Evolutionary conservation across 2,113 vertebrate genomes (phyloP).

Genomic region (Colaptes auratus): DNA sequence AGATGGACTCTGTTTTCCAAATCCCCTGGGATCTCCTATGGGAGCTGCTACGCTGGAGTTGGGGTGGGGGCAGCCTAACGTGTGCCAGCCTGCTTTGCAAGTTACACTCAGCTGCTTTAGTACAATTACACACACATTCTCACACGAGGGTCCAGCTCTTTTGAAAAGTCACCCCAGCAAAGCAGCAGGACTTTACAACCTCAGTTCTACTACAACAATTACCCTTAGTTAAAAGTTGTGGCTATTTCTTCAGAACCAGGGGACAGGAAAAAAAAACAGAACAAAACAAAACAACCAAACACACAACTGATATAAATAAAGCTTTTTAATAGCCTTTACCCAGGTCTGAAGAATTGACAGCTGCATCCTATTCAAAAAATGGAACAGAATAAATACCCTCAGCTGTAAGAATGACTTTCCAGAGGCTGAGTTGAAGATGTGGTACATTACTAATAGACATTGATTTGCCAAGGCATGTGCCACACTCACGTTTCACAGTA

Average conservation of each 20-base stretch:
- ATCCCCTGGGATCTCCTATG: not conserved
- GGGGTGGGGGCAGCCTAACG: accelerated
- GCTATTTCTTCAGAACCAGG: slow-evolving; percentile 7
- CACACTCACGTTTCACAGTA: not conserved
- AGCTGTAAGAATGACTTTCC: not conserved
- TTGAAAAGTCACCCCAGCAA: not conserved
- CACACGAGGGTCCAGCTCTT: not conserved
- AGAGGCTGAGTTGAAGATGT: not conserved
- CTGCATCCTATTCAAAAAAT: slow-evolving; percentile 59
- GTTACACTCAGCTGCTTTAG: not conserved
- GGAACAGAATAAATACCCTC: slow-evolving; percentile 37
- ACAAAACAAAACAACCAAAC: too few relatives aligned
- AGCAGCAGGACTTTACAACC: not conserved
- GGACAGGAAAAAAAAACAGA: not conserved
- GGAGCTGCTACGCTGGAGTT: not conserved
- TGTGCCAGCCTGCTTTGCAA: not conserved
- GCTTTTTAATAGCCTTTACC: slow-evolving; percentile 27
- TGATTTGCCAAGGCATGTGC: slow-evolving; percentile 6
- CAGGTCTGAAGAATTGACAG: slow-evolving; percentile 63
- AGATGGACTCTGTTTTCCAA: accelerated
- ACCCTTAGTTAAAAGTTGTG: not conserved
- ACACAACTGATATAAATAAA: not conserved
- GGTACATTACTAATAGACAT: not conserved
- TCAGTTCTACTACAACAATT: not conserved
- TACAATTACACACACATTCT: not conserved